Conservation (phyloP, 1,140 invertebrate genomes). For the Physella acuta region DNA sequence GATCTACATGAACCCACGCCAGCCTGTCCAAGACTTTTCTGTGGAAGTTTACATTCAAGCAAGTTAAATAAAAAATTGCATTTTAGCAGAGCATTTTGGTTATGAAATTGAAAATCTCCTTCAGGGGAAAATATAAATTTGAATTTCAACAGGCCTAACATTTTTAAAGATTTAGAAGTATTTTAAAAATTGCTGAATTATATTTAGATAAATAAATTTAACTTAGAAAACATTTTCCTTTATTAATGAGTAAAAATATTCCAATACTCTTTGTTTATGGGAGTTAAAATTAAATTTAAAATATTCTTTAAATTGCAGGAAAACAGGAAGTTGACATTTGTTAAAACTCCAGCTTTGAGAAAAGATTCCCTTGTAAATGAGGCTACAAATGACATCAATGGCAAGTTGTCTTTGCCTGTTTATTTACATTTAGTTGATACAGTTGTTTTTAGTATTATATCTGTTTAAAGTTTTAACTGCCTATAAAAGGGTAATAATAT, state of each 20-base stretch:
- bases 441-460: background rate
- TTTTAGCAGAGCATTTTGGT: background rate
- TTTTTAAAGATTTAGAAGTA: too few relatives aligned
- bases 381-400: too few relatives aligned
- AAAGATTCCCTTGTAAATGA: conserved; percentile 26
- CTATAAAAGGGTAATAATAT: background rate
- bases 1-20: conserved; percentile 40
- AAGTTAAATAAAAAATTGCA: conserved; percentile 12
- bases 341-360: conserved; percentile 31
- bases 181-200: too few relatives aligned
- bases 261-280: too few relatives aligned
- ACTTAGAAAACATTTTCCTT: too few relatives aligned
- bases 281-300: too few relatives aligned
- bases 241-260: too few relatives aligned
- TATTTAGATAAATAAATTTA: too few relatives aligned
- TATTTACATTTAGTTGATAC: background rate
- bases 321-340: conserved; percentile 32
- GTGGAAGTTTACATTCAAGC: conserved; percentile 42
- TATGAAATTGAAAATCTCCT: background rate
- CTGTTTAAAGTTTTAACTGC: background rate
- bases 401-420: too few relatives aligned
- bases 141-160: too few relatives aligned
- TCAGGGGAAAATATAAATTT: too few relatives aligned
- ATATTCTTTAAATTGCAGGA: conserved; percentile 27
- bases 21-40: conserved; percentile 31